Evolutionary conservation across 2,888 invertebrate genomes (phyloP), one percentile per base, ranked within the genome.

Genomic region (Tipula vernalis): DNA sequence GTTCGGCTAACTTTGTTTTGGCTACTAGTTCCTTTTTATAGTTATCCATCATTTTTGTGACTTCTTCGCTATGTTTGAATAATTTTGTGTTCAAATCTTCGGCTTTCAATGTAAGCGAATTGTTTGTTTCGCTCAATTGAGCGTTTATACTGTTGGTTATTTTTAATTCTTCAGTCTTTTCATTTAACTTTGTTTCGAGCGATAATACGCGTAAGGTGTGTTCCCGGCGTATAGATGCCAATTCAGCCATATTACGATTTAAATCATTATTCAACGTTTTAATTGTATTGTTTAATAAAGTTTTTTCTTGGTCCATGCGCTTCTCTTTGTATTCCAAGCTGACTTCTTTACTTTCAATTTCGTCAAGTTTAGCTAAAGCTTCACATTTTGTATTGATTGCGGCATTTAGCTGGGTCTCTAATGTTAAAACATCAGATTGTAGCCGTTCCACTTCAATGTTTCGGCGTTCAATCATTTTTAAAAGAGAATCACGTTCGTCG

Each of bases 361-460:
- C 97, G 91, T 97, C 96, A 87, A 95, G 93, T 88, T 95, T 94
- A 5, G 95, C 94, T 86, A 97, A 91, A 0, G 96, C 96, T 91
- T 97, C 96, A 92, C 96, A 97, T 92, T 97, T 98, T 2, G 96
- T 94, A 89, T 94, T 94, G 88, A 96, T 95, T 36, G 97, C 95
- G 86, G 93, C 91, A 89, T 95, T 94, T 47, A 98, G 91, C 91
- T 97, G 96, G 88, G 94, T 93, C n/a, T 95, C 94, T 86, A 97
- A 91, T 2, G 94, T 92, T 85, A 93, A 92, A 88, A 96, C 91
- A 90, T 96, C 97, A 3, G 94, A 92, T 89, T 94, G 94, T 87
- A 96, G 91, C 86, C 95, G 93, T 90, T 96, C 95, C 71, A 96
- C 91, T 92, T 97, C 96, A 0, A 93, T 92, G 90, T 95, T 94